These are phyloP conservation scores for Calephelis perditalis DNA, from an alignment of 2,888 invertebrate species.

Conservation along the genomic window DNA sequence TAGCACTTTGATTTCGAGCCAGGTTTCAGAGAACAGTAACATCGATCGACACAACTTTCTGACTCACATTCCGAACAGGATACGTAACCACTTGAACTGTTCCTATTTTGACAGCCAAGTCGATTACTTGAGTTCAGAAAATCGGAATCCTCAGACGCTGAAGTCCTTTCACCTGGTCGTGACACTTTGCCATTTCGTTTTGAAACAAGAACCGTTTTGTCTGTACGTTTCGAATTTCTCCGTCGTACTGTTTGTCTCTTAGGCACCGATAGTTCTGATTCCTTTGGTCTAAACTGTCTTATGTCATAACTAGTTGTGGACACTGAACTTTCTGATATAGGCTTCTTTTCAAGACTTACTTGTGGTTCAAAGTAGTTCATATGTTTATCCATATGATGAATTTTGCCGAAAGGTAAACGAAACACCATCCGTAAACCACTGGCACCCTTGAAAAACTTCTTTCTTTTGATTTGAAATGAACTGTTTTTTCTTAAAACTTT, in stretches of 20 bases:
- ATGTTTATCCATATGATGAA: slow-evolving; percentile 48
- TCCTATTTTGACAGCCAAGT: slow-evolving; percentile 78
- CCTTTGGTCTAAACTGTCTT: slow-evolving; percentile 79
- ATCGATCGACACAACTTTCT: slow-evolving; percentile 91
- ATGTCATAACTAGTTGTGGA: slow-evolving; percentile 81
- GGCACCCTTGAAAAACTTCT: slow-evolving; percentile 79
- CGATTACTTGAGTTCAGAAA: slow-evolving; percentile 77
- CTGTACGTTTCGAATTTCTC: slow-evolving; percentile 60
- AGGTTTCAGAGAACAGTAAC: slow-evolving; percentile 88
- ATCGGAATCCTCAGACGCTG: slow-evolving; percentile 81
- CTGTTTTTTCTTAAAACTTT: slow-evolving; percentile 80
- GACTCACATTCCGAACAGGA: slow-evolving; percentile 95
- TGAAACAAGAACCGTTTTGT: slow-evolving; percentile 59
- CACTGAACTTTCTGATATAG: slow-evolving; percentile 77
- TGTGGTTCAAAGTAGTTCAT: slow-evolving; percentile 25
- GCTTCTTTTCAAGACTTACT: slow-evolving; percentile 42
- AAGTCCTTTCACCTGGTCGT: slow-evolving; percentile 78
- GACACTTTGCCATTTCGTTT: slow-evolving; percentile 64
- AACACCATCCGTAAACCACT: slow-evolving; percentile 81
- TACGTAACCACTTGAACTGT: slow-evolving; percentile 85
- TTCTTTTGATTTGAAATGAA: slow-evolving; percentile 75
- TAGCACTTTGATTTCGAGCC: slow-evolving; percentile 80
- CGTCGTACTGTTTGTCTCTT: slow-evolving; percentile 62
- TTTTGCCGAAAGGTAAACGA: slow-evolving; percentile 75
- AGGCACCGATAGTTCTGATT: slow-evolving; percentile 58